phyloP scores from a whole-genome alignment of 2,113 vertebrate genomes.

The Tragelaphus scriptus region DNA sequence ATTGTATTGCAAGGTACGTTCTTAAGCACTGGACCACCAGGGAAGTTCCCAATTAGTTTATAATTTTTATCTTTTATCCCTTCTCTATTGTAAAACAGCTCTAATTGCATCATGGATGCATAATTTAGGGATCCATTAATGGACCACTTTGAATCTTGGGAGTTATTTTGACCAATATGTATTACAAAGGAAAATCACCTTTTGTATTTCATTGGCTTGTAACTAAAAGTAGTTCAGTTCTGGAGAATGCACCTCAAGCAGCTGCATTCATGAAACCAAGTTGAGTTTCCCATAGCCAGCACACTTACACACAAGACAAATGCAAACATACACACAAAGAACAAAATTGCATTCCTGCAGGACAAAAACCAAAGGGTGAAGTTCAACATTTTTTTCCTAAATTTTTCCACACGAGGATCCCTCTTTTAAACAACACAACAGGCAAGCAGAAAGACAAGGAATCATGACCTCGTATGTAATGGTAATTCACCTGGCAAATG shows the following conservation, averaged over 20 bases:
- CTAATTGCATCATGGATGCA: not conserved
- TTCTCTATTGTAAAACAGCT: not conserved
- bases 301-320: not conserved
- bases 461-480: not conserved
- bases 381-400: not conserved
- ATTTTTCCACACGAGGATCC: not conserved
- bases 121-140: not conserved
- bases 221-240: not conserved
- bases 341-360: not conserved
- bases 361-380: not conserved
- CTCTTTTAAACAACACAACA: not conserved
- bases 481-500: not conserved
- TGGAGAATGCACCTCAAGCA: not conserved
- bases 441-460: not conserved
- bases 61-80: not conserved
- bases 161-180: not conserved
- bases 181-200: not conserved
- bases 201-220: not conserved
- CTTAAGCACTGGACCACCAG: not conserved
- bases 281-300: not conserved
- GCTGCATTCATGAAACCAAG: not conserved
- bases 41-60: not conserved
- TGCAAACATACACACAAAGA: not conserved
- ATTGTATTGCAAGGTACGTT: not conserved
- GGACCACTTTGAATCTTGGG: not conserved